Evolutionary conservation across 1,140 invertebrate species (phyloP), one percentile per base, ranked within the genome.

Genomic region (Onthophagus taurus): DNA sequence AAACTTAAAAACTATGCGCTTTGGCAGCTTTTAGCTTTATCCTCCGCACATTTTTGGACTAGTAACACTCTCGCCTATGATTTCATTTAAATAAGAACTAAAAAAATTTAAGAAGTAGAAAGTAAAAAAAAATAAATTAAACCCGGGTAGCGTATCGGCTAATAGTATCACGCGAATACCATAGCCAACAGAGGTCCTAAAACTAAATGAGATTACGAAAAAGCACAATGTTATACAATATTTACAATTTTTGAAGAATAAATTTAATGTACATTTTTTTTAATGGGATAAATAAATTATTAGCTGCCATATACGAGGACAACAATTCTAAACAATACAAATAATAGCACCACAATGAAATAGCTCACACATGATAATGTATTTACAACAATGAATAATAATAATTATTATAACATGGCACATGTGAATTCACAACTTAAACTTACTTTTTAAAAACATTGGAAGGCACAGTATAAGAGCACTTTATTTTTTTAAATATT

Each of bases 11-110:
- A 54, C 48, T 52, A 48, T 46, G 49, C 35, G n/a, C n/a, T n/a
- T n/a, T n/a, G n/a, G n/a, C n/a, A n/a, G n/a, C n/a, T n/a, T n/a
- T n/a, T n/a, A n/a, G n/a, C n/a, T n/a, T n/a, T n/a, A 11, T 17
- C 12, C 24, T n/a, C 14, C 4, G 26, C 9, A 24, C 37, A 39
- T 39, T 39, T 17, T 39, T 39, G 13, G 57, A 59, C 57, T 59
- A 59, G 59, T 51, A 51, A 47, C 58, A 61, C 59, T 60, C 59
- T 52, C 52, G 50, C 56, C 54, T 51, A 42, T 48, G 13, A 20
- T 36, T 36, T 36, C n/a, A 36, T 13, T 20, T 20, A 21, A 36
- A 11, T 36, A 36, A 36, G 23, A 36, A 36, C 6, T 18, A 16
- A 35, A 35, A n/a, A 35, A 35, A 35, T 2, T n/a, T 6, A 35